Evolutionary conservation across 2,888 invertebrate genomes (phyloP).

Genomic region (Aquatica leii): DNA sequence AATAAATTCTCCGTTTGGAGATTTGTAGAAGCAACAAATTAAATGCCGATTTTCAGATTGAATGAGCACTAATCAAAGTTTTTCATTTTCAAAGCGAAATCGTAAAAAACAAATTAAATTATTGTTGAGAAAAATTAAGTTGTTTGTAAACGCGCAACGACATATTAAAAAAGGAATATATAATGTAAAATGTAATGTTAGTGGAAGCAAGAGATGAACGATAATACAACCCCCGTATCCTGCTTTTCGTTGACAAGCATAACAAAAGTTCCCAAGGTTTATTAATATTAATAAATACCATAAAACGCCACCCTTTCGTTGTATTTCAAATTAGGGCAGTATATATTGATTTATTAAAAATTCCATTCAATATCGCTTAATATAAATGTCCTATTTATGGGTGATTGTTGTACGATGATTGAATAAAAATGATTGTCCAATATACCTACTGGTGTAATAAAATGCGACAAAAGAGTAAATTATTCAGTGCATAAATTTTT

Average conservation of each 20-base stretch:
- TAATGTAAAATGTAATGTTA: too few relatives aligned
- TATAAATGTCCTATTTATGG: conserved; percentile 24
- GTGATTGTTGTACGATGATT: conserved; percentile 22
- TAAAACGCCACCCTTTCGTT: conserved; percentile 29
- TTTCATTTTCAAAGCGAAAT: too few relatives aligned
- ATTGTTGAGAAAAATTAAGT: too few relatives aligned
- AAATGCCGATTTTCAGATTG: too few relatives aligned
- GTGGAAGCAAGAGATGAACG: conserved; percentile 2
- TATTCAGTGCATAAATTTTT: not conserved
- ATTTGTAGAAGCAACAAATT: too few relatives aligned
- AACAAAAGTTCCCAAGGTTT: conserved; percentile 24
- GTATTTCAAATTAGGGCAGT: conserved; percentile 24
- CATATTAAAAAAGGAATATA: too few relatives aligned
- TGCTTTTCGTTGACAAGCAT: conserved; percentile 23
- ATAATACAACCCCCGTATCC: conserved; percentile 25
- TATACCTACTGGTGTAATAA: not conserved
- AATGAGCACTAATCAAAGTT: too few relatives aligned
- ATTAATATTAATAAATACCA: conserved; percentile 32
- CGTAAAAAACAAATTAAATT: too few relatives aligned
- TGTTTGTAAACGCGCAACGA: too few relatives aligned
- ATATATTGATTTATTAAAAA: conserved; percentile 33
- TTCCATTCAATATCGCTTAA: conserved; percentile 21
- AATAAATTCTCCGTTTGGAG: too few relatives aligned
- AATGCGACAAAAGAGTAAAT: conserved; percentile 5
- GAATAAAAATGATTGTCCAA: conserved; percentile 22